Evolutionary conservation across 2,797 vertebrate species (phyloP).

Genomic region (Pangasius djambal): DNA sequence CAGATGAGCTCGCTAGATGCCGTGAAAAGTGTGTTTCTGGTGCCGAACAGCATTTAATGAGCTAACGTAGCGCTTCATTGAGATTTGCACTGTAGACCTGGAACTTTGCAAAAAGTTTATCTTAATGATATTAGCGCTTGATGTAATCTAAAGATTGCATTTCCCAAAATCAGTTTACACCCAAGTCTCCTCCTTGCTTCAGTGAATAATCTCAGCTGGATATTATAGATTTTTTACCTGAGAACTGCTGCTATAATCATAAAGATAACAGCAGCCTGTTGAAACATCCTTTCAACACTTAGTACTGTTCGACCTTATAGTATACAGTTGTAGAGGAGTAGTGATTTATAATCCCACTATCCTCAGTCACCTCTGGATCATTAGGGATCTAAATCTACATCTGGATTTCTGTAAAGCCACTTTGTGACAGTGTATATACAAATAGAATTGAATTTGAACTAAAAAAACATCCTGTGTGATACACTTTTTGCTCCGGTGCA

Average conservation of each 20-base stretch:
- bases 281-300: not conserved
- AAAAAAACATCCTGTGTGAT: not conserved
- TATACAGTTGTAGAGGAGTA: not conserved
- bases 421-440: not conserved
- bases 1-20: not conserved
- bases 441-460: not conserved
- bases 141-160: not conserved
- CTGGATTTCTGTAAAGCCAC: not conserved
- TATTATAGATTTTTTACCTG: not conserved
- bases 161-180: not conserved
- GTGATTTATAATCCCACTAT: not conserved
- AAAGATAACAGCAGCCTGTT: not conserved
- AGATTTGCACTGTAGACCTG: not conserved
- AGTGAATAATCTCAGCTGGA: not conserved
- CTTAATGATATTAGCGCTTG: not conserved
- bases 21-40: not conserved
- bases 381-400: not conserved
- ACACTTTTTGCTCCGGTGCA: not conserved
- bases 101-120: not conserved
- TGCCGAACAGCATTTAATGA: not conserved
- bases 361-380: not conserved
- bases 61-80: not conserved
- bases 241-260: slow-evolving; percentile 2
- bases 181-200: not conserved
- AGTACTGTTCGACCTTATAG: not conserved